Evolutionary conservation across 2,888 invertebrate species (phyloP), one percentile per base, ranked within the genome.

Genomic region (Atethmia centrago): DNA sequence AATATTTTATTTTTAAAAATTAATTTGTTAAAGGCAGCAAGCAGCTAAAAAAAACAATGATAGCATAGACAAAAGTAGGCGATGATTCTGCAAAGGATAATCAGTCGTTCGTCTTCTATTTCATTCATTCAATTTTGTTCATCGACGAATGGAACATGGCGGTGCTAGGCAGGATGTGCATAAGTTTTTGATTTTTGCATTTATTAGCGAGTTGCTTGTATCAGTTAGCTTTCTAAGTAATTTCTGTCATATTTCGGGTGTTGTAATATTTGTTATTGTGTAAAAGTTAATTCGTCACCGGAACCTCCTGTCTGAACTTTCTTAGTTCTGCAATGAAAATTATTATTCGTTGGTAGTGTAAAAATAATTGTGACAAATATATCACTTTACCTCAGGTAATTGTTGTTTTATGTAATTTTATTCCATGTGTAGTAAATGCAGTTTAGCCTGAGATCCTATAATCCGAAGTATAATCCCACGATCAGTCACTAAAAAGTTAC

Each of bases 321-420:
- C 88, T 88, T 85, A 88, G 78, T 89, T 92, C 93, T 95, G 95
- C 94, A 93, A 96, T 96, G 96, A 95, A 94, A 95, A 93, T 93
- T 93, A 92, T 93, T 94, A 95, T 94, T 94, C 95, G 93, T 92
- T 95, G 92, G 92, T 93, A 95, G 95, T 96, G 94, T 96, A 96
- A 96, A 96, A 96, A 96, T 95, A 95, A 95, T 96, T 95, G 94
- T 95, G 96, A 95, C 93, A 94, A 95, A 93, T 94, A 94, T 93
- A 94, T 90, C 92, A 89, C 91, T 91, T 89, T 92, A 91, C 86
- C 90, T 91, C 95, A 95, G 95, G 96, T 95, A 95, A 90, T 89
- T 89, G 87, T 90, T 92, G 90, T 93, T 94, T 92, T 89, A 81
- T 84, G 71, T 85, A 84, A 79, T 88, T 86, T 80, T 84, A 59